A percentile compares a stretch with the other conserved stretches of the same genome.
Evolutionary conservation across 2,888 invertebrate species (phyloP).

Genomic region (Linnaemya vulpina): DNA sequence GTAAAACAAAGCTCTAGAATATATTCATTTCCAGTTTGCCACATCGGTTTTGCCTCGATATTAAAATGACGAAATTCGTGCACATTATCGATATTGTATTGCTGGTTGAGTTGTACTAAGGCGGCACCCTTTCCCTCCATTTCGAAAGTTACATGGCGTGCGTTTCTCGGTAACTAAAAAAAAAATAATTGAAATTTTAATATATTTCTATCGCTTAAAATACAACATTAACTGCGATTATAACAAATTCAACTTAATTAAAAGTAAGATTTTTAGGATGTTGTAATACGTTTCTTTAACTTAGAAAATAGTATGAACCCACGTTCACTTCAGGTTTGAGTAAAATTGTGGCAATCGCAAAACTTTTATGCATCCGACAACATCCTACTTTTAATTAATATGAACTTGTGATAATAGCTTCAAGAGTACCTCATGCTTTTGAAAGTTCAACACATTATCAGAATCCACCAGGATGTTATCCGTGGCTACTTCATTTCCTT

Average conservation of each 20-base stretch:
- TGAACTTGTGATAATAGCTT: no score
- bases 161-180: conserved; percentile 73
- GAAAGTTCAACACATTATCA: conserved; percentile 90
- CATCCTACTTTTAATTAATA: no score
- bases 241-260: background rate
- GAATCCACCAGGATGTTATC: conserved; percentile 84
- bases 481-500: conserved; percentile 16
- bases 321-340: no score
- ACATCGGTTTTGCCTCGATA: background rate
- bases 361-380: no score
- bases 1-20: conserved; percentile 8
- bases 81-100: conserved; percentile 91
- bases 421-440: conserved; percentile 87
- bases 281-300: no score
- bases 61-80: conserved; percentile 87
- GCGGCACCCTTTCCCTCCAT: conserved; percentile 92
- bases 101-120: conserved; percentile 88
- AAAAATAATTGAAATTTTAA: background rate
- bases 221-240: background rate
- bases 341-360: no score
- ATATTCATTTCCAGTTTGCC: background rate
- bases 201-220: background rate
- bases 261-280: no score
- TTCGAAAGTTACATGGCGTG: conserved; percentile 87
- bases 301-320: no score